Evolutionary conservation across 2,888 invertebrate genomes (phyloP).

Genomic region (Anagyrus pseudococci): DNA sequence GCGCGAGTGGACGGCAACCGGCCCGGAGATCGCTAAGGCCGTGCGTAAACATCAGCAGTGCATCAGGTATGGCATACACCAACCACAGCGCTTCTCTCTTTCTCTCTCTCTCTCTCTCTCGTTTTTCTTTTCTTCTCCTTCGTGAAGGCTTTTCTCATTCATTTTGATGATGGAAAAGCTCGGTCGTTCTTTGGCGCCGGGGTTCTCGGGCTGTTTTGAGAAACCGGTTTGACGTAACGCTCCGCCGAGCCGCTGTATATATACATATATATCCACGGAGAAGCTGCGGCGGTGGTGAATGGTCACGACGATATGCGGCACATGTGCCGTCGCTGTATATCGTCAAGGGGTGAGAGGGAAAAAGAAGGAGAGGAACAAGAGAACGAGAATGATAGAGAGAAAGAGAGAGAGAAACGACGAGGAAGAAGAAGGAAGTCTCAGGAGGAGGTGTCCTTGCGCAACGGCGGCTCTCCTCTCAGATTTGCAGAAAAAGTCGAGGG

Average conservation of each 20-base stretch:
- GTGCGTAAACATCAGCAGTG: conserved; percentile 50
- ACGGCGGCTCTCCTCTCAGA: too few species aligned
- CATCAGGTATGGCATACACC: conserved; percentile 51
- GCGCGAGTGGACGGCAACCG: conserved; percentile 33
- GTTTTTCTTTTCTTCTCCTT: background rate
- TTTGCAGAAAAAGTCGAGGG: conserved; percentile 52
- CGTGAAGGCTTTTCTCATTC: too few species aligned
- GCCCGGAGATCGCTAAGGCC: conserved; percentile 36
- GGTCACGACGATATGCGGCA: too few species aligned
- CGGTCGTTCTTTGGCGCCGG: background rate
- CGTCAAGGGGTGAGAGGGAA: background rate
- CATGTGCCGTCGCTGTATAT: background rate
- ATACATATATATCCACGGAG: too few species aligned
- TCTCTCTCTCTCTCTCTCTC: too few species aligned
- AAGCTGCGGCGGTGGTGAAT: too few species aligned
- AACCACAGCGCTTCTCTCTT: too few species aligned
- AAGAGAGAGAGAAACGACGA: too few species aligned
- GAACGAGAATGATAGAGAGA: too few species aligned
- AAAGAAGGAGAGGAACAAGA: background rate
- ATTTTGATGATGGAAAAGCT: background rate
- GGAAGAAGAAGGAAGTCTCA: too few species aligned
- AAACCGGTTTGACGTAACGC: background rate
- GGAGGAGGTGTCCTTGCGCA: too few species aligned
- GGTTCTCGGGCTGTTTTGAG: background rate
- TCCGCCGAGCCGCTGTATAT: background rate